Conservation (phyloP, 2,113 vertebrate genomes). For the Nasalis larvatus region DNA sequence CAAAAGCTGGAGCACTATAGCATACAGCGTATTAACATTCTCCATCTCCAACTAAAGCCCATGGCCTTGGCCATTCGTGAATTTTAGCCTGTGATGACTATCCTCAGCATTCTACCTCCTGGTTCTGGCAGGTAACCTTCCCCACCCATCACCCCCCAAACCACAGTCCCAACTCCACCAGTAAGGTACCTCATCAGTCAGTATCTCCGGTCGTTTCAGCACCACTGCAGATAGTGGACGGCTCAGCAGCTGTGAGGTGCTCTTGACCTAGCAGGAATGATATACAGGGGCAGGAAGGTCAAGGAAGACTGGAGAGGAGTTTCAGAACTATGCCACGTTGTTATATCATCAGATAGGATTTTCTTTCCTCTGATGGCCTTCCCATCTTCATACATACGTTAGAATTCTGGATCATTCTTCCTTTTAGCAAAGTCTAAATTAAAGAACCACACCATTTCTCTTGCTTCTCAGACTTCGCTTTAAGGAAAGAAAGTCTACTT, state of each 20-base stretch:
- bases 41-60: background rate
- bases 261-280: conserved; percentile 78
- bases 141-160: background rate
- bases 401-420: background rate
- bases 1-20: background rate
- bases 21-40: background rate
- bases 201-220: conserved; percentile 66
- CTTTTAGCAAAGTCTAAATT: conserved; percentile 29
- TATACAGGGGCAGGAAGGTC: background rate
- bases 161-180: background rate
- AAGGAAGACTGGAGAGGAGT: background rate
- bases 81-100: background rate
- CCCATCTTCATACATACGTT: background rate
- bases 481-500: background rate
- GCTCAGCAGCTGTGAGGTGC: conserved; percentile 75
- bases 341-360: background rate
- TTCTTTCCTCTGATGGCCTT: background rate
- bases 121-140: background rate
- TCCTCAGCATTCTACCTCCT: background rate
- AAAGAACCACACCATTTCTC: background rate
- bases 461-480: background rate
- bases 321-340: background rate
- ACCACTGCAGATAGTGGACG: conserved; percentile 77
- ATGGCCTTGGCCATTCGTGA: background rate
- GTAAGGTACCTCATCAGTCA: conserved; percentile 76